Conservation (phyloP, 2,888 invertebrate genomes). For the Microctonus brassicae region DNA sequence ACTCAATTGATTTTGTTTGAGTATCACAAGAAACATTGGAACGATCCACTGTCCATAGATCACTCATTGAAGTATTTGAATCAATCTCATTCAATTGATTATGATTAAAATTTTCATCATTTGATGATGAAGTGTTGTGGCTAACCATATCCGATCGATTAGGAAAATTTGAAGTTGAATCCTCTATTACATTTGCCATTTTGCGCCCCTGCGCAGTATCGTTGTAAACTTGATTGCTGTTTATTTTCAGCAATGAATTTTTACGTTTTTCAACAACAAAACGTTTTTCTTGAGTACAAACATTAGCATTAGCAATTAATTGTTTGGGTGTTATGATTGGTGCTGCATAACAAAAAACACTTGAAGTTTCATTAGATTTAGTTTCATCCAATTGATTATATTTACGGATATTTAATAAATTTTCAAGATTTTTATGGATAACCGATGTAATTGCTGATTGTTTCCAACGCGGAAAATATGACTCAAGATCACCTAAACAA, state of each 20-base stretch:
- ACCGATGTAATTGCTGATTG: background rate
- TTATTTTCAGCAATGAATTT: conserved; percentile 58
- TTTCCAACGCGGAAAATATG: conserved; percentile 47
- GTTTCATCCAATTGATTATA: conserved; percentile 48
- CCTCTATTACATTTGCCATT: conserved; percentile 47
- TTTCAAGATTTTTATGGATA: conserved; percentile 48
- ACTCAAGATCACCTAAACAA: conserved; percentile 35
- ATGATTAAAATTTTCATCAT: background rate
- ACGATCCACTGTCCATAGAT: background rate
- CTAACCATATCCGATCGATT: background rate
- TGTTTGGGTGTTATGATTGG: conserved; percentile 55
- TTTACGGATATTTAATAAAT: conserved; percentile 53
- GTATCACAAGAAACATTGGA: background rate
- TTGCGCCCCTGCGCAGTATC: conserved; percentile 52
- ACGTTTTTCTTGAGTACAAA: conserved; percentile 49
- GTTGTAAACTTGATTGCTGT: conserved; percentile 52
- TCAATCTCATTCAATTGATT: background rate
- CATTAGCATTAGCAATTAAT: conserved; percentile 35
- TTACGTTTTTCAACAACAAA: conserved; percentile 53
- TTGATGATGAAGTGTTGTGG: background rate
- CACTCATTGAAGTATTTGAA: background rate
- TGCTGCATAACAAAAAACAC: conserved; percentile 61
- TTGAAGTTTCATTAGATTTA: conserved; percentile 59
- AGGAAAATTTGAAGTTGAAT: background rate
- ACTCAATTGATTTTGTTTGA: background rate